Evolutionary conservation across 2,888 invertebrate species (phyloP).

Genomic region (Antitype chi): DNA sequence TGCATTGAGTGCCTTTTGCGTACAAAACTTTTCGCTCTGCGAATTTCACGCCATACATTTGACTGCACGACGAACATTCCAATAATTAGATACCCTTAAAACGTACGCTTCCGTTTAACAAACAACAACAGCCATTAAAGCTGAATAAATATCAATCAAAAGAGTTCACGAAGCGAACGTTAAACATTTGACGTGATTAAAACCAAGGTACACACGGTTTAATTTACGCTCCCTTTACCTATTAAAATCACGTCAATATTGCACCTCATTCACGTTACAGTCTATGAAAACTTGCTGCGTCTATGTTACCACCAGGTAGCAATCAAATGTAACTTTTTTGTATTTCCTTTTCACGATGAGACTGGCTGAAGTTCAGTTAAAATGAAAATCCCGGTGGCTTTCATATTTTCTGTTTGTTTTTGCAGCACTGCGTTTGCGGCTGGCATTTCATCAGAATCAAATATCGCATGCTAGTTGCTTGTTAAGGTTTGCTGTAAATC

Average conservation of each 20-base stretch:
- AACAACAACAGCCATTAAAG: background rate
- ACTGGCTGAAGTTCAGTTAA: conserved; percentile 8
- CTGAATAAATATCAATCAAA: background rate
- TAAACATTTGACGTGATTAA: no score
- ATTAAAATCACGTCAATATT: background rate
- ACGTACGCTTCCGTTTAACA: background rate
- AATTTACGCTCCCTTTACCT: background rate
- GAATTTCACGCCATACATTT: background rate
- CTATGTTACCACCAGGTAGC: background rate
- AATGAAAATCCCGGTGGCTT: conserved; percentile 18
- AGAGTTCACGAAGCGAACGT: background rate
- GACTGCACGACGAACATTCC: background rate
- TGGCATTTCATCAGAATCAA: conserved; percentile 1
- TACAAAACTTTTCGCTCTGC: background rate
- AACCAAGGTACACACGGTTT: background rate
- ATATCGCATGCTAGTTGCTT: background rate
- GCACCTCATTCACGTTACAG: background rate
- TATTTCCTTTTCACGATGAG: background rate
- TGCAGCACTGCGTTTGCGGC: background rate
- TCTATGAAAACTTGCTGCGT: conserved; percentile 1
- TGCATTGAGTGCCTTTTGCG: background rate
- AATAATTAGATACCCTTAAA: background rate
- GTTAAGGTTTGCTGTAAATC: background rate
- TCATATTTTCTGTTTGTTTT: conserved; percentile 3
- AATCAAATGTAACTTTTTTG: background rate